Evolutionary conservation across 1,140 invertebrate species (phyloP).

Genomic region (Zophobas morio): DNA sequence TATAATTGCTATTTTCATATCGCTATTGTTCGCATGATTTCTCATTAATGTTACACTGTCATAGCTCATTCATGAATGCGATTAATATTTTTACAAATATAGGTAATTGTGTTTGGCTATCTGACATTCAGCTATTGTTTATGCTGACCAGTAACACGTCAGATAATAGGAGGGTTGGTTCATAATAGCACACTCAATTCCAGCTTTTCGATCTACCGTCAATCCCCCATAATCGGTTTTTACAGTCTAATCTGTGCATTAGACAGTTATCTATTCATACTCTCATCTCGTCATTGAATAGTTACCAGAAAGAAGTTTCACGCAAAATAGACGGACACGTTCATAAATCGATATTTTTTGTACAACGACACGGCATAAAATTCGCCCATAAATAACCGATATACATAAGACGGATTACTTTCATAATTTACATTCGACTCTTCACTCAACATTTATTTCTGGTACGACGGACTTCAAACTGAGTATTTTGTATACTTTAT

Average conservation of each 20-base stretch:
- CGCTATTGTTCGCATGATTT: conserved; percentile 45
- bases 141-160: conserved; percentile 52
- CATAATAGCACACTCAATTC: conserved; percentile 48
- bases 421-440: conserved; percentile 26
- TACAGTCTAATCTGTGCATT: conserved; percentile 39
- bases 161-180: conserved; percentile 50
- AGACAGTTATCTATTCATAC: conserved; percentile 37
- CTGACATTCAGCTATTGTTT: conserved; percentile 59
- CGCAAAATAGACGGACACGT: not conserved
- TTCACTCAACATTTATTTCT: conserved; percentile 37
- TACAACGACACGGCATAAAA: not conserved
- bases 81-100: conserved; percentile 62
- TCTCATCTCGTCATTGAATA: not conserved
- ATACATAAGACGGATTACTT: conserved; percentile 8
- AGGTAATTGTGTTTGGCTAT: conserved; percentile 62
- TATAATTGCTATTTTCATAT: conserved; percentile 60
- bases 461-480: conserved; percentile 18
- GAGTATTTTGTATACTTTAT: conserved; percentile 46
- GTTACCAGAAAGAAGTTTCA: conserved; percentile 1
- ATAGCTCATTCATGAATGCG: conserved; percentile 54
- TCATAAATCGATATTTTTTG: not conserved
- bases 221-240: conserved; percentile 43
- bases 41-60: conserved; percentile 52
- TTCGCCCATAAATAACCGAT: conserved; percentile 29
- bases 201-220: conserved; percentile 41